Conservation (phyloP, 2,888 invertebrate genomes). For the Tiliacea aurago region DNA sequence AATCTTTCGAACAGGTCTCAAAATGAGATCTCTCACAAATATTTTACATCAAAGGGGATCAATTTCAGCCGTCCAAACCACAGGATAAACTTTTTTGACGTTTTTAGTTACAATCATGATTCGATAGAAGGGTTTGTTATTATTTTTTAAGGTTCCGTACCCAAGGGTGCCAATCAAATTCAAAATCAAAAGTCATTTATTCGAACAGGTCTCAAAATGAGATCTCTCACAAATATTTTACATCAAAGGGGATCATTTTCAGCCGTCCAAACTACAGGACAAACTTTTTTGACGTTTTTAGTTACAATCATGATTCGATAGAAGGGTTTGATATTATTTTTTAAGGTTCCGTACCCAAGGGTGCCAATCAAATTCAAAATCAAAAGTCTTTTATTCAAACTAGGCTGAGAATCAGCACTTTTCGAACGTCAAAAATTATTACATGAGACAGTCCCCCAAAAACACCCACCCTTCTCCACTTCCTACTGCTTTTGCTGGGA, state of each 20-base stretch:
- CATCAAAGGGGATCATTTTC: constrained; percentile 30
- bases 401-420: too few relatives aligned
- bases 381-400: too few relatives aligned
- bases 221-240: constrained; percentile 25
- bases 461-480: too few relatives aligned
- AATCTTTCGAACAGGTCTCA: constrained; percentile 6
- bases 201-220: constrained; percentile 5
- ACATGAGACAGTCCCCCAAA: too few relatives aligned
- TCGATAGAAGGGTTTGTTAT: neutral
- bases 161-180: too few relatives aligned
- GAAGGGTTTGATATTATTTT: neutral
- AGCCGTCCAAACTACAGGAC: neutral
- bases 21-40: constrained; percentile 23
- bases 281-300: constrained; percentile 6
- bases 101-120: constrained; percentile 8
- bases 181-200: too few relatives aligned
- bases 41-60: constrained; percentile 29
- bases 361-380: too few relatives aligned
- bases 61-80: constrained; percentile 11
- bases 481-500: too few relatives aligned
- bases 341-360: too few relatives aligned
- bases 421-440: too few relatives aligned
- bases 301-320: constrained; percentile 1
- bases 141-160: neutral
- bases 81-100: neutral